Percentiles rank a stretch among this genome's conserved stretches.
phyloP scores from a whole-genome alignment of 2,797 vertebrate genomes.

The Epinephelus coioides region DNA sequence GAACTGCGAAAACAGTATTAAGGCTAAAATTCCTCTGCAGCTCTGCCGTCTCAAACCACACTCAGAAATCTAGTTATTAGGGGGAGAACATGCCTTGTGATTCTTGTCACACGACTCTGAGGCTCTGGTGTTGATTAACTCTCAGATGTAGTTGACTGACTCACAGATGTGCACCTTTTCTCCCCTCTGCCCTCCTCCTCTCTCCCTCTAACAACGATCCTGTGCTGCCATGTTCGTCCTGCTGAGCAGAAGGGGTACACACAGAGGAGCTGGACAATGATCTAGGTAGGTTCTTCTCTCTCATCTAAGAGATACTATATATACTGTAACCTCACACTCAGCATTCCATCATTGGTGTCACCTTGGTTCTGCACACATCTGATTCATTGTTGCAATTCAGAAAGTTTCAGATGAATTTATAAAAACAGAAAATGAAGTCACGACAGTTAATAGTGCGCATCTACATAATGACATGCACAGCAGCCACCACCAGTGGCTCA shows the following conservation, averaged over 20 bases:
- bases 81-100: not conserved
- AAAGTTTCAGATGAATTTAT: not conserved
- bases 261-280: slow-evolving; percentile 99
- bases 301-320: slow-evolving; percentile 29
- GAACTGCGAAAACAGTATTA: not conserved
- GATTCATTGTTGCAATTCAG: not conserved
- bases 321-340: not conserved
- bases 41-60: slow-evolving; percentile 5
- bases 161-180: slow-evolving; percentile 11
- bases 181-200: not conserved
- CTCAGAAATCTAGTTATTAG: not conserved
- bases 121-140: slow-evolving; percentile 50
- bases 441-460: slow-evolving; percentile 9
- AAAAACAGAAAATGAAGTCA: not conserved
- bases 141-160: slow-evolving; percentile 44
- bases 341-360: not conserved
- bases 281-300: slow-evolving; percentile 90
- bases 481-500: slow-evolving; percentile 9
- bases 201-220: slow-evolving; percentile 20
- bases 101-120: slow-evolving; percentile 18
- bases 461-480: slow-evolving; percentile 8
- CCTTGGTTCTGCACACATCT: not conserved
- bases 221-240: slow-evolving; percentile 83
- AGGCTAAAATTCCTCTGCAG: not conserved
- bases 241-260: slow-evolving; percentile 98